A percentile compares a stretch with the other conserved stretches of the same genome.
phyloP scores from a whole-genome alignment of 30 jellyfish, hydroid and myxozoan genomes.

The Chrysaora quinquecirrha region DNA sequence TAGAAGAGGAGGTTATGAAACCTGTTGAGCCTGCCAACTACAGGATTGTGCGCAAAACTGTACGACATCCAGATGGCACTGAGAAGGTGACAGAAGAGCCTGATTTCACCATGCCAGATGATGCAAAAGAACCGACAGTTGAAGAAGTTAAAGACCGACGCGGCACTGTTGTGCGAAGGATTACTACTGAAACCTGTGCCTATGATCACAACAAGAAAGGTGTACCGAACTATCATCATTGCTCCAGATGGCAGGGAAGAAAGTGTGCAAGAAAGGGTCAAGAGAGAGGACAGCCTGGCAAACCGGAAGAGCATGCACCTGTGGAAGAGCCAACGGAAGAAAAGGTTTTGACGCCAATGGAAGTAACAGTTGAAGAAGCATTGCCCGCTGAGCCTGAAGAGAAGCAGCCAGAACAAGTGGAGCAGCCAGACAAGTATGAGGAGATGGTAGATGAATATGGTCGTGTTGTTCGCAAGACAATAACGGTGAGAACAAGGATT shows the following conservation, averaged over 20 bases:
- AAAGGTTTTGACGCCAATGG: background rate
- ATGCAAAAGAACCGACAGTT: background rate
- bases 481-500: background rate
- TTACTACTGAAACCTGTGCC: background rate
- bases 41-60: background rate
- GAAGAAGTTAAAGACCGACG: background rate
- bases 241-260: constrained; percentile 4
- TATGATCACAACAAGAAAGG: background rate
- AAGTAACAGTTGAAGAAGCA: background rate
- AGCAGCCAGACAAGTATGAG: background rate
- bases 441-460: background rate
- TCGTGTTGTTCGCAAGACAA: background rate
- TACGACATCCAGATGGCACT: background rate
- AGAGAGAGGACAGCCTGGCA: background rate
- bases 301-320: background rate
- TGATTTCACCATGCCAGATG: background rate
- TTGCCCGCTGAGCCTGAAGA: background rate
- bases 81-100: background rate
- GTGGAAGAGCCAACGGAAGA: background rate
- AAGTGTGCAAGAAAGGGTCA: background rate
- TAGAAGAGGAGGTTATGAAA: background rate
- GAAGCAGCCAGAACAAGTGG: too few relatives aligned
- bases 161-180: background rate
- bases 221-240: background rate
- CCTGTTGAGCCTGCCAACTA: constrained; percentile 3